These are phyloP conservation scores for Villa cingulata DNA, from an alignment of 2,888 invertebrate species.

Conservation along the genomic window DNA sequence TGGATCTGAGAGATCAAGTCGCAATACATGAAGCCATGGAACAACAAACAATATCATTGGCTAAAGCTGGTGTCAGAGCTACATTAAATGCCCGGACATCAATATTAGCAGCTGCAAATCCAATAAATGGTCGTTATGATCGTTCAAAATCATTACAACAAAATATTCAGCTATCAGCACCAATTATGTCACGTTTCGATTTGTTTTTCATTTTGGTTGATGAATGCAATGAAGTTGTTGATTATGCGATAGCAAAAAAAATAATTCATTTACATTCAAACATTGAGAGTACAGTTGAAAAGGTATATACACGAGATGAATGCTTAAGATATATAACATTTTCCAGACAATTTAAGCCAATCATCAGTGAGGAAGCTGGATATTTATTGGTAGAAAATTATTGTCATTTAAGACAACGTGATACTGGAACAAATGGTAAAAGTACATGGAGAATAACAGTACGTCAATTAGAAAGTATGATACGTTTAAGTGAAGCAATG, in stretches of 20 bases:
- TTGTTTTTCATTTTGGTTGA: slow-evolving; percentile 96
- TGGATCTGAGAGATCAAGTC: slow-evolving; percentile 95
- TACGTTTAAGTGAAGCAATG: slow-evolving; percentile 91
- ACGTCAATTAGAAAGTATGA: slow-evolving; percentile 87
- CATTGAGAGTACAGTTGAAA: slow-evolving; percentile 62
- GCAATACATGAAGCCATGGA: slow-evolving; percentile 99
- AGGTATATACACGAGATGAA: slow-evolving; percentile 76
- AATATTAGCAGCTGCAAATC: slow-evolving; percentile 96
- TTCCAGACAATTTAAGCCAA: slow-evolving; percentile 87
- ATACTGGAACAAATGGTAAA: slow-evolving; percentile 52
- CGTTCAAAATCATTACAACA: slow-evolving; percentile 85
- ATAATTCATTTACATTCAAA: slow-evolving; percentile 90
- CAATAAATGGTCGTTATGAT: slow-evolving; percentile 94
- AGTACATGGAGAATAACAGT: slow-evolving; percentile 95
- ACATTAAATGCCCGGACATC: slow-evolving; percentile 96
- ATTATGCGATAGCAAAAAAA: slow-evolving; percentile 92
- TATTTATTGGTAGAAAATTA: slow-evolving; percentile 80
- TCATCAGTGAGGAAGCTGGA: slow-evolving; percentile 67
- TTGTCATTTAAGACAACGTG: slow-evolving; percentile 70
- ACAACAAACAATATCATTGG: slow-evolving; percentile 97
- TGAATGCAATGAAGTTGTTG: slow-evolving; percentile 88
- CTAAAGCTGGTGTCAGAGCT: slow-evolving; percentile 95
- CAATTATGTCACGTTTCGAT: slow-evolving; percentile 98
- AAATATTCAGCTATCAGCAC: slow-evolving; percentile 84
- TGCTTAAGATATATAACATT: slow-evolving; percentile 92